These are phyloP conservation scores for Drosophila novamexicana DNA, from an alignment of 1,140 invertebrate genomes.

Conservation along the genomic window DNA sequence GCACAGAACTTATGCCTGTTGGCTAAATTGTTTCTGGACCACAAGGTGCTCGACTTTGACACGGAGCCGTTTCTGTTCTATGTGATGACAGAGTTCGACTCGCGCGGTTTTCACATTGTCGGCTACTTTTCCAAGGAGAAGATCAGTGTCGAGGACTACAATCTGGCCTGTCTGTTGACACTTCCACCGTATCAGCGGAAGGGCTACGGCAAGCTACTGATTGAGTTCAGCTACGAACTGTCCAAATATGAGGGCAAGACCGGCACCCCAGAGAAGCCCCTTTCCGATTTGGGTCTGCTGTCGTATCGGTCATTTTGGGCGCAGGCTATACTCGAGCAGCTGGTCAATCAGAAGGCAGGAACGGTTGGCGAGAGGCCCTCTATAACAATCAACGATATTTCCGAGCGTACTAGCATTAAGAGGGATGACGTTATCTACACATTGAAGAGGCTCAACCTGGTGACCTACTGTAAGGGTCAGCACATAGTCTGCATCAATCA, in stretches of 20 bases:
- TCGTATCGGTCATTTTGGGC: slow-evolving; percentile 99
- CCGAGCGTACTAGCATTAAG: slow-evolving; percentile 96
- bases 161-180: slow-evolving; percentile 98
- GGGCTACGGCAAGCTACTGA: slow-evolving; percentile 98
- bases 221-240: slow-evolving; percentile 96
- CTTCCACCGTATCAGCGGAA: slow-evolving; percentile 98
- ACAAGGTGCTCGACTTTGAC: slow-evolving; percentile 98
- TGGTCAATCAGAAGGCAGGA: slow-evolving; percentile 76
- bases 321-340: slow-evolving; percentile 95
- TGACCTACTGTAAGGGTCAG: slow-evolving; percentile 98
- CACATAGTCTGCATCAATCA: slow-evolving; percentile 98
- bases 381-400: slow-evolving; percentile 96
- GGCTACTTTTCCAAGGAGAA: slow-evolving; percentile 99
- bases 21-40: slow-evolving; percentile 97
- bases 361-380: slow-evolving; percentile 89
- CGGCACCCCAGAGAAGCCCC: slow-evolving; percentile 98
- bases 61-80: slow-evolving; percentile 99
- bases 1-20: slow-evolving; percentile 97
- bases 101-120: slow-evolving; percentile 96
- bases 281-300: slow-evolving; percentile 97
- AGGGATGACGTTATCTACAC: slow-evolving; percentile 97
- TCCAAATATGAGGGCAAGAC: slow-evolving; percentile 95
- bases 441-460: slow-evolving; percentile 97
- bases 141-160: slow-evolving; percentile 97
- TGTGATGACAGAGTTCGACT: slow-evolving; percentile 96